Conservation (phyloP, 2,888 invertebrate species). For the Dicycla oo region DNA sequence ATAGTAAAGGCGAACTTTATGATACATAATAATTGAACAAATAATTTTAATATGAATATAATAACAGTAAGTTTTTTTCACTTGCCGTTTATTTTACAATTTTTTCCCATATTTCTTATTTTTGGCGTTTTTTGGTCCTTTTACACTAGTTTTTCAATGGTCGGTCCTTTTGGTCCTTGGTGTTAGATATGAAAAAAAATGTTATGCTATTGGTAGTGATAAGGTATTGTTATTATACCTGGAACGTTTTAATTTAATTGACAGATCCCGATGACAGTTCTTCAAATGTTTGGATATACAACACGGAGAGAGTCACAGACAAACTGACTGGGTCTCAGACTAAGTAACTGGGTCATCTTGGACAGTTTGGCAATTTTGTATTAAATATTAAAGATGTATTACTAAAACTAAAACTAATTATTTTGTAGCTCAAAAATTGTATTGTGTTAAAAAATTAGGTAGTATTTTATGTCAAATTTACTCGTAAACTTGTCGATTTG, state of each 20-base stretch:
- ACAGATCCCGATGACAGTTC: conserved; percentile 29
- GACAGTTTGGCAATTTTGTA: background rate
- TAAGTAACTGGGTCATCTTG: background rate
- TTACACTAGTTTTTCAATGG: background rate
- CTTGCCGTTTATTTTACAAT: background rate
- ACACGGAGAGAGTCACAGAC: no score
- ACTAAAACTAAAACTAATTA: background rate
- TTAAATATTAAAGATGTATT: background rate
- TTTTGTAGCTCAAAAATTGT: background rate
- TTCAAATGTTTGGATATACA: conserved; percentile 31
- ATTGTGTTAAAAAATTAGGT: background rate
- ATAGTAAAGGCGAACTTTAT: background rate
- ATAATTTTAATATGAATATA: no score
- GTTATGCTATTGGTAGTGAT: conserved; percentile 27
- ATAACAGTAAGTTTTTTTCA: background rate
- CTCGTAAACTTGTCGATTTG: no score
- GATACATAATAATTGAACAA: background rate
- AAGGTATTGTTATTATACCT: no score
- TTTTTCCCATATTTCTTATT: no score
- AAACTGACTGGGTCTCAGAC: background rate
- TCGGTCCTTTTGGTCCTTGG: background rate
- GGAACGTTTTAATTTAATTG: conserved; percentile 37
- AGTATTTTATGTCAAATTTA: background rate
- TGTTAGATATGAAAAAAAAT: no score
- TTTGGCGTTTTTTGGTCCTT: background rate